phyloP scores from a whole-genome alignment of 2,888 invertebrate genomes.

The Torymus tubicola region DNA sequence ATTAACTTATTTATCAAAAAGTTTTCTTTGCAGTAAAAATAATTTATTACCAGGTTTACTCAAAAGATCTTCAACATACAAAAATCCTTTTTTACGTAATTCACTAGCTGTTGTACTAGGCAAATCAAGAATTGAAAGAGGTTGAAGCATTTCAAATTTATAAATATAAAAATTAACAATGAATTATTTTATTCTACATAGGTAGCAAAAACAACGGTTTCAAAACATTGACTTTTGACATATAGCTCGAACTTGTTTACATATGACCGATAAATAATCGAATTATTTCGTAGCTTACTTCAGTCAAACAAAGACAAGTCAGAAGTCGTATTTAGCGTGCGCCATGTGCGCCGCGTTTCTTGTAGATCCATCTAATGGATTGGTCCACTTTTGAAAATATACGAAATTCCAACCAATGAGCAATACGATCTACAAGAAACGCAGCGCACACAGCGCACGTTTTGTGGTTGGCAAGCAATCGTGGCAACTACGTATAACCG shows the following conservation, averaged over 20 bases:
- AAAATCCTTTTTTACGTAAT: slow-evolving; percentile 53
- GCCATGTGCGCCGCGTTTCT: no score
- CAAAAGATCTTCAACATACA: slow-evolving; percentile 56
- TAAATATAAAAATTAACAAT: background rate
- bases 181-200: no score
- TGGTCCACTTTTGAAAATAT: no score
- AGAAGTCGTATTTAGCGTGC: background rate
- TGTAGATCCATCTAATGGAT: no score
- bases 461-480: slow-evolving; percentile 16
- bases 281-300: slow-evolving; percentile 21
- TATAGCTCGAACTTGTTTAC: no score
- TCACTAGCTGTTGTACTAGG: slow-evolving; percentile 39
- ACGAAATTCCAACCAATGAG: no score
- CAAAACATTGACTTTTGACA: no score
- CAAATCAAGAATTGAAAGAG: slow-evolving; percentile 53
- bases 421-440: no score
- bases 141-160: slow-evolving; percentile 36
- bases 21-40: slow-evolving; percentile 8
- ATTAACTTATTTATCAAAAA: background rate
- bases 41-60: slow-evolving; percentile 48
- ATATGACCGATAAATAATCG: background rate
- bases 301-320: no score
- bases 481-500: slow-evolving; percentile 23
- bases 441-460: no score
- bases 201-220: no score